Percentiles rank a stretch among this genome's conserved stretches.
Evolutionary conservation across 2,113 vertebrate species (phyloP).

Genomic region (Melanerpes formicivorus): DNA sequence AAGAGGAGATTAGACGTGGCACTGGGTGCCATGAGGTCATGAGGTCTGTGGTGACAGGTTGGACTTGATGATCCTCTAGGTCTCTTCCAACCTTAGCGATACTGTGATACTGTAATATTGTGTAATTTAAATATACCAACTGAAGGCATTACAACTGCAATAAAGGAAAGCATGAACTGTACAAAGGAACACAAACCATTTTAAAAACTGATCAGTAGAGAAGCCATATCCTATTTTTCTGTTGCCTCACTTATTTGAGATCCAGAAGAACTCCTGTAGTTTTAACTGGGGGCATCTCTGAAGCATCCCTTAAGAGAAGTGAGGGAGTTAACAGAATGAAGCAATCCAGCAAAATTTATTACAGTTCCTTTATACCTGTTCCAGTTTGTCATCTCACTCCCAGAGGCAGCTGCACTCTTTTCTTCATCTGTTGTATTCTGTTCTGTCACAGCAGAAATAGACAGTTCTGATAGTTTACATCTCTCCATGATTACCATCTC

Average conservation of each 20-base stretch:
- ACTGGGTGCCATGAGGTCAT: too few relatives aligned
- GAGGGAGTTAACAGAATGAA: neutral
- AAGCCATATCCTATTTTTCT: neutral
- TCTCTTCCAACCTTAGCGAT: too few relatives aligned
- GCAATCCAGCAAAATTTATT: neutral
- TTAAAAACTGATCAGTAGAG: neutral
- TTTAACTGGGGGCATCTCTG: neutral
- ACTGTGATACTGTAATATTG: neutral
- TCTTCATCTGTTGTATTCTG: slow-evolving; percentile 98
- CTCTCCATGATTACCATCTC: slow-evolving; percentile 99
- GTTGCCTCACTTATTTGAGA: neutral
- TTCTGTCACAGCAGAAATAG: slow-evolving; percentile 81
- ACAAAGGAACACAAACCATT: neutral
- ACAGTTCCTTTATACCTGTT: slow-evolving; percentile 80
- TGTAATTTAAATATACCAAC: neutral
- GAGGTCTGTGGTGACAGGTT: too few relatives aligned
- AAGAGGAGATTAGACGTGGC: too few relatives aligned
- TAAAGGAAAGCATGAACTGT: neutral
- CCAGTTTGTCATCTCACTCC: slow-evolving; percentile 76
- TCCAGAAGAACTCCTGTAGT: neutral
- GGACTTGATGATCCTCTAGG: too few relatives aligned
- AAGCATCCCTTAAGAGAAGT: neutral
- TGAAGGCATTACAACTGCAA: neutral
- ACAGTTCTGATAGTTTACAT: slow-evolving; percentile 81
- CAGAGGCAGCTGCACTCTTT: slow-evolving; percentile 89